Evolutionary conservation across 1,140 invertebrate genomes (phyloP).

Genomic region (Anoplophora glabripennis): DNA sequence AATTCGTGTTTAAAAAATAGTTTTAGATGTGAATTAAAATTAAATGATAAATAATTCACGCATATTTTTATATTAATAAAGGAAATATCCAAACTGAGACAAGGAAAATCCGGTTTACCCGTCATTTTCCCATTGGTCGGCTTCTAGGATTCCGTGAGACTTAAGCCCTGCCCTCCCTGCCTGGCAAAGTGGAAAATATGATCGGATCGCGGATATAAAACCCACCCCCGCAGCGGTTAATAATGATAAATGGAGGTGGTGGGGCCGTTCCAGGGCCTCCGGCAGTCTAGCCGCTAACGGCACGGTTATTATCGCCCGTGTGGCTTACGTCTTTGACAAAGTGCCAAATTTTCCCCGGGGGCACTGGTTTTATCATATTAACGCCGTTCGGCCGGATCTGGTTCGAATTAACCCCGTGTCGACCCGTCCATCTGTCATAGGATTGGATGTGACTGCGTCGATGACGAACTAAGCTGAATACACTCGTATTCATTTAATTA

Average conservation of each 20-base stretch:
- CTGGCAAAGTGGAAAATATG: conserved; percentile 32
- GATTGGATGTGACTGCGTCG: no score
- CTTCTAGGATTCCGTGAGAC: no score
- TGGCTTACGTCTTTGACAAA: conserved; percentile 30
- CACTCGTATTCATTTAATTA: no score
- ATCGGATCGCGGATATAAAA: conserved; percentile 18
- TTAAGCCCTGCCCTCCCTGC: conserved; percentile 13
- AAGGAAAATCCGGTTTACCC: no score
- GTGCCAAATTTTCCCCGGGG: conserved; percentile 33
- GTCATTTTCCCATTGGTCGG: no score
- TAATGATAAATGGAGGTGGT: conserved; percentile 35
- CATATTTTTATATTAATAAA: no score
- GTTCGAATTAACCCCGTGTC: conserved; percentile 42
- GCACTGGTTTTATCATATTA: conserved; percentile 38
- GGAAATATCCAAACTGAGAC: no score
- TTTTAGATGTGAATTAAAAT: no score
- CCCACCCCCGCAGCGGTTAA: conserved; percentile 18
- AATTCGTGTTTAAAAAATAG: no score
- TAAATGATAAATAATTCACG: no score
- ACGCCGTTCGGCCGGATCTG: conserved; percentile 39
- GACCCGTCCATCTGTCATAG: conserved; percentile 36
- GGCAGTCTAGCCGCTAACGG: conserved; percentile 9
- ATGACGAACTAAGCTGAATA: no score
- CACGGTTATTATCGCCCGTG: conserved; percentile 18
- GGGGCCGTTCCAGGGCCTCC: conserved; percentile 16